Conservation (phyloP, 2,797 vertebrate species). For the Cirrhinus molitorella region DNA sequence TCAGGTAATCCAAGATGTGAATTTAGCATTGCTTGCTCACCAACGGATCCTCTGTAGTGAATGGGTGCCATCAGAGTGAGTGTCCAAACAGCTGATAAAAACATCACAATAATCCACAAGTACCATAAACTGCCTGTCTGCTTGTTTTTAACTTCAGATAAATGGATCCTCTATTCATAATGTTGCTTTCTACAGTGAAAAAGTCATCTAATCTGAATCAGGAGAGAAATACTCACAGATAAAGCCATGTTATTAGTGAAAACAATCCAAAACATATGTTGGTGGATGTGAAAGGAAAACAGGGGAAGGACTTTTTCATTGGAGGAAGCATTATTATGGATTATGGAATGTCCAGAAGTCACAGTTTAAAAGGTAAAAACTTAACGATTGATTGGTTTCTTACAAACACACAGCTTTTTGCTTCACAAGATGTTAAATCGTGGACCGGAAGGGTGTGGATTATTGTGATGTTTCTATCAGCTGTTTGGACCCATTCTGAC, state of each 20-base stretch:
- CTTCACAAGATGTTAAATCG: not conserved
- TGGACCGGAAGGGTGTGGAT: too few relatives aligned
- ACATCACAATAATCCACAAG: not conserved
- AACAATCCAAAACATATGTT: not conserved
- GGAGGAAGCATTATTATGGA: not conserved
- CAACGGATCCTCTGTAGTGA: not conserved
- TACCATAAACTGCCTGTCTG: not conserved
- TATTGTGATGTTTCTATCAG: too few relatives aligned
- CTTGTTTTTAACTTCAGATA: not conserved
- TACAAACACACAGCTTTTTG: not conserved
- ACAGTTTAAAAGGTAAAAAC: not conserved
- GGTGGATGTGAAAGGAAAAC: not conserved
- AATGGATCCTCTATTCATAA: not conserved
- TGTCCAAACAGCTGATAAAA: not conserved
- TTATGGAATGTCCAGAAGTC: not conserved
- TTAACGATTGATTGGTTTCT: not conserved
- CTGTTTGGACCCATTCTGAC: not conserved
- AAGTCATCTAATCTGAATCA: not conserved
- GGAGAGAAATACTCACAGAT: not conserved
- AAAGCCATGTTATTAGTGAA: not conserved
- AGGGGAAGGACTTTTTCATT: not conserved
- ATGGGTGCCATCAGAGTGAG: not conserved
- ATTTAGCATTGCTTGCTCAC: not conserved
- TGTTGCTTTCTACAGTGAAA: not conserved
- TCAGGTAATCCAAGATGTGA: not conserved